Base-by-base conservation (phyloP, 2,888 invertebrate genomes). In the Leucania comma region DNA sequence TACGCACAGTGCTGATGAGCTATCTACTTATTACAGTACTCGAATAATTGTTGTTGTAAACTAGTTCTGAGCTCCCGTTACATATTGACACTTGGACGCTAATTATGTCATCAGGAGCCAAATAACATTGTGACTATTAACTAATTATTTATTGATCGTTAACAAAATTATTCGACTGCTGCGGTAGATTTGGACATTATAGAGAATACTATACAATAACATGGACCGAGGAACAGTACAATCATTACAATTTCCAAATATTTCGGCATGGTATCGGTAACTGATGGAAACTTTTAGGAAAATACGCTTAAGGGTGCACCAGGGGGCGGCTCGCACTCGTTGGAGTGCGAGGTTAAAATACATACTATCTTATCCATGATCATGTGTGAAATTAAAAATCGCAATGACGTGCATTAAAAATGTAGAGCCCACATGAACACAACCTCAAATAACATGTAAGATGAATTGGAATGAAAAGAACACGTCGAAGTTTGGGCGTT, bases 1-100 rank as follows among this genome's bases (percentile, higher is more conserved):
- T 63, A 32, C 53, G 50, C n/a, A 48, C 46, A 5, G 20, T 9
- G 26, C 22, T 35, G 38, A 26, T 60, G 65, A 65, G 54, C 50
- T 59, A 20, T 42, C 17, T 42, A 62, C 42, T 20, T 5, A 22
- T 26, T 42, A 29, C 54, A 5, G 29, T 9, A 54, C 29, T 22
- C 22, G 26, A 26, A n/a, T 56, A 48, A 56, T 50, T 65, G 64
- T 24, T 35, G 14, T 42, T 29, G 53, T 57, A 20, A 78, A 78
- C 78, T 69, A 71, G 71, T 78, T 61, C 63, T n/a, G 24, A 59
- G 73, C 53, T 35, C 46, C 69, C 68, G 70, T 68, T 73, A 76
- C 54, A 29, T 64, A 68, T 77, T 65, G 51, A 65, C 17, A 60
- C 68, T 79, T 71, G 24, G 29, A 51, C 48, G 14, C 67, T 81